Evolutionary conservation across 2,113 vertebrate genomes (phyloP).

Genomic region (Oxygymnocypris stewartii): DNA sequence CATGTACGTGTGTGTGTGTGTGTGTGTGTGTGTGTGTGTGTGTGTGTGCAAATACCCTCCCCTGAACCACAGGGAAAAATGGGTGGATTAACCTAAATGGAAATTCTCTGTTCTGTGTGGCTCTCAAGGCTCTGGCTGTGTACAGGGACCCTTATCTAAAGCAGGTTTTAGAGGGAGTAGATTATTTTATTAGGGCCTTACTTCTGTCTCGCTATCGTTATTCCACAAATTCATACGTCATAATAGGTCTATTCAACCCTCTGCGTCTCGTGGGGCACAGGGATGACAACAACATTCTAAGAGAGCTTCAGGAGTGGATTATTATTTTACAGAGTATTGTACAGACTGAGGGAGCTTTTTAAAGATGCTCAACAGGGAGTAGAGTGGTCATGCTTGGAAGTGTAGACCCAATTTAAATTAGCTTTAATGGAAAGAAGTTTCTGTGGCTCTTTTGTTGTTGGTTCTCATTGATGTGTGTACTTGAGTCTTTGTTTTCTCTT

Average conservation of each 20-base stretch:
- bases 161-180: conserved; percentile 48
- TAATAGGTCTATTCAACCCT: conserved; percentile 38
- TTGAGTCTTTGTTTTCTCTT: background rate
- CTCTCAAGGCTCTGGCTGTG: conserved; percentile 28
- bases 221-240: conserved; percentile 25
- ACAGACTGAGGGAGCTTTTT: conserved; percentile 31
- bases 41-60: conserved; percentile 15
- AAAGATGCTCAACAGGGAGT: conserved; percentile 47
- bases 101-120: conserved; percentile 48
- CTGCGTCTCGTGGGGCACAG: conserved; percentile 43
- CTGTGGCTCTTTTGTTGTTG: background rate
- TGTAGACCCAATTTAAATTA: conserved; percentile 38
- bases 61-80: conserved; percentile 15
- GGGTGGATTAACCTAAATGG: conserved; percentile 52
- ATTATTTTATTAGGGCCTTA: conserved; percentile 53
- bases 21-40: conserved; percentile 27
- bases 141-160: conserved; percentile 49
- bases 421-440: background rate
- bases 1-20: conserved; percentile 23
- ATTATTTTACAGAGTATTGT: conserved; percentile 49
- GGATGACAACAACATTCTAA: conserved; percentile 48
- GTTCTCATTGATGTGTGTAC: background rate
- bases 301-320: conserved; percentile 49
- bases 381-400: conserved; percentile 37
- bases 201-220: conserved; percentile 45